A percentile compares a stretch with the other conserved stretches of the same genome.
Evolutionary conservation across 2,113 vertebrate species (phyloP).

Genomic region (Coptodon bakossiorum): DNA sequence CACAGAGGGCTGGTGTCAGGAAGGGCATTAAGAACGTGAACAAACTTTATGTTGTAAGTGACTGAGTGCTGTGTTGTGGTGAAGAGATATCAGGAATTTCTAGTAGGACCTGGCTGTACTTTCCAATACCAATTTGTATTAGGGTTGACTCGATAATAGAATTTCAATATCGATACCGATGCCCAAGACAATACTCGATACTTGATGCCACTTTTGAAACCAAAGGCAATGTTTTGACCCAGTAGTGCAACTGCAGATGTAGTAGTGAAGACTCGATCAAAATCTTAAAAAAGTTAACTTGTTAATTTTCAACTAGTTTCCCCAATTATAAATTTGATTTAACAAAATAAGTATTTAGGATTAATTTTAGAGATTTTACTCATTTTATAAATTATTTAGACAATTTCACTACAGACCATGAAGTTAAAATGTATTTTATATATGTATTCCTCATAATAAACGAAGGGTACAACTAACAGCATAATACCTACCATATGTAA

Average conservation of each 20-base stretch:
- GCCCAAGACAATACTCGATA: neutral
- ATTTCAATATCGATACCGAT: neutral
- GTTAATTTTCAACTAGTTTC: neutral
- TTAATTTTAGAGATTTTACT: neutral
- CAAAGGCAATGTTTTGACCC: neutral
- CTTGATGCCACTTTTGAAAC: neutral
- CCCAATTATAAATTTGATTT: neutral
- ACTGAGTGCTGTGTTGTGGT: neutral
- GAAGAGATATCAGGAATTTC: neutral
- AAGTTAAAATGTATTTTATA: neutral
- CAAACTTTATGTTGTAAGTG: neutral
- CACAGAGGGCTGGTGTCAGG: neutral
- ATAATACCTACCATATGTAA: neutral
- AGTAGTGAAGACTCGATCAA: neutral
- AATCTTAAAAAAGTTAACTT: neutral
- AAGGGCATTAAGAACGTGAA: neutral
- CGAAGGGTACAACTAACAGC: neutral
- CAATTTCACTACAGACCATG: neutral
- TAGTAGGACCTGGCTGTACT: neutral
- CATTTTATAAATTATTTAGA: neutral
- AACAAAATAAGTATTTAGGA: neutral
- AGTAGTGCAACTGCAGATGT: neutral
- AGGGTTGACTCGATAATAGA: neutral
- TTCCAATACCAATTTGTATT: neutral
- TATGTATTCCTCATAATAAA: neutral